These are phyloP conservation scores for Procambarus clarkii DNA, from an alignment of 1,140 invertebrate genomes.

Conservation along the genomic window DNA sequence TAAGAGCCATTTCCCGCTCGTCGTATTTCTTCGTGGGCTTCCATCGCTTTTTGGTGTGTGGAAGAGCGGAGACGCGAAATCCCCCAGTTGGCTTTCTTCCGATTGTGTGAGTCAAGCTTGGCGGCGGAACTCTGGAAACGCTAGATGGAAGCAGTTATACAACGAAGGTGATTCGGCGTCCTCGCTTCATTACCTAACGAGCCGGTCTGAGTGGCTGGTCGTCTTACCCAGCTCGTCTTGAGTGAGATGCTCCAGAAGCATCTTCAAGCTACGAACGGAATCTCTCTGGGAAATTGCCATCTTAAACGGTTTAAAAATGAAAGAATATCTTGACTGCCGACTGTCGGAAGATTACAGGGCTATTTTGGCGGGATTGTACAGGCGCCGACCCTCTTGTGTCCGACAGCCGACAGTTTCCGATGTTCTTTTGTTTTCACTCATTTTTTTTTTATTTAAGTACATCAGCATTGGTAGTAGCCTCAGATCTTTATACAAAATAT, in stretches of 20 bases:
- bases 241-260: background rate
- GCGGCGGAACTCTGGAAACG: background rate
- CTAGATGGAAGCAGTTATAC: slow-evolving; percentile 2
- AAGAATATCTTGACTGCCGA: slow-evolving; percentile 54
- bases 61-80: too few species aligned
- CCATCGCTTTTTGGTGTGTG: slow-evolving; percentile 34
- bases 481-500: too few species aligned
- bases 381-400: slow-evolving; percentile 49
- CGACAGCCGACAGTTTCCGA: slow-evolving; percentile 5
- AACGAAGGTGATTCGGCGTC: background rate
- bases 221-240: background rate
- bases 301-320: slow-evolving; percentile 62
- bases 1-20: slow-evolving; percentile 37
- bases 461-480: too few species aligned
- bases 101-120: background rate
- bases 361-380: slow-evolving; percentile 55
- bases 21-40: slow-evolving; percentile 35
- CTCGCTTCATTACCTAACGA: background rate
- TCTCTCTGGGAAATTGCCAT: slow-evolving; percentile 51
- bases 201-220: background rate
- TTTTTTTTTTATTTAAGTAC: background rate
- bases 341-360: slow-evolving; percentile 55
- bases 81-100: background rate
- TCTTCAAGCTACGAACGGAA: slow-evolving; percentile 11
- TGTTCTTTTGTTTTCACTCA: background rate